These are phyloP conservation scores for Phoxinus dragarum DNA, from an alignment of 2,797 vertebrate species.

Conservation along the genomic window DNA sequence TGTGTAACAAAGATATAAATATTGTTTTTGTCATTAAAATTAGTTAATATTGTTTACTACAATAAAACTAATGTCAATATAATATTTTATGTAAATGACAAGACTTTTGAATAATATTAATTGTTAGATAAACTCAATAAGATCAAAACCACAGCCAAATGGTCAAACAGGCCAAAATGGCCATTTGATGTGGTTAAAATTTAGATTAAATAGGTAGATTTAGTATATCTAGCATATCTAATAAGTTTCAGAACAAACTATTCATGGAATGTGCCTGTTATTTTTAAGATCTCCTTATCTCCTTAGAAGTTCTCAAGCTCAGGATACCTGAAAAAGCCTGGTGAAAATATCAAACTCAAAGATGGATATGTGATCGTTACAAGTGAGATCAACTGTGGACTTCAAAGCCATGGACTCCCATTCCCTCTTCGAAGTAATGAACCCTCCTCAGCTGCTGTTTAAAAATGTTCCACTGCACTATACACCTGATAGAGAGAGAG, in stretches of 20 bases:
- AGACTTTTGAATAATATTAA: background rate
- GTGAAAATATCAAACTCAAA: slow-evolving; percentile 94
- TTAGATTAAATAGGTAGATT: background rate
- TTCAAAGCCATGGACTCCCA: slow-evolving; percentile 84
- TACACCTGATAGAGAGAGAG: slow-evolving; percentile 73
- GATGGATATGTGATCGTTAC: slow-evolving; percentile 85
- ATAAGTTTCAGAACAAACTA: background rate
- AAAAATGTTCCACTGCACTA: slow-evolving; percentile 84
- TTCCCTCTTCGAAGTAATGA: slow-evolving; percentile 81
- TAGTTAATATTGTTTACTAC: background rate
- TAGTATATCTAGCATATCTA: background rate
- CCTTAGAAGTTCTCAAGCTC: background rate
- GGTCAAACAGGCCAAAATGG: background rate
- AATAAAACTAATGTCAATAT: background rate
- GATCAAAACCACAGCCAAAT: background rate
- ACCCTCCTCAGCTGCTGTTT: slow-evolving; percentile 74
- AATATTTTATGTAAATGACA: background rate
- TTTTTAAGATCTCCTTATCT: background rate
- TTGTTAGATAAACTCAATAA: background rate
- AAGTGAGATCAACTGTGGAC: slow-evolving; percentile 89
- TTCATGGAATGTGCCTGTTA: background rate
- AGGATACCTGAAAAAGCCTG: slow-evolving; percentile 86
- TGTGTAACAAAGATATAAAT: background rate
- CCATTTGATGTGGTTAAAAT: background rate
- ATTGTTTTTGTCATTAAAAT: background rate